phyloP scores from a whole-genome alignment of 2,113 vertebrate species.

The Ptyas mucosa region DNA sequence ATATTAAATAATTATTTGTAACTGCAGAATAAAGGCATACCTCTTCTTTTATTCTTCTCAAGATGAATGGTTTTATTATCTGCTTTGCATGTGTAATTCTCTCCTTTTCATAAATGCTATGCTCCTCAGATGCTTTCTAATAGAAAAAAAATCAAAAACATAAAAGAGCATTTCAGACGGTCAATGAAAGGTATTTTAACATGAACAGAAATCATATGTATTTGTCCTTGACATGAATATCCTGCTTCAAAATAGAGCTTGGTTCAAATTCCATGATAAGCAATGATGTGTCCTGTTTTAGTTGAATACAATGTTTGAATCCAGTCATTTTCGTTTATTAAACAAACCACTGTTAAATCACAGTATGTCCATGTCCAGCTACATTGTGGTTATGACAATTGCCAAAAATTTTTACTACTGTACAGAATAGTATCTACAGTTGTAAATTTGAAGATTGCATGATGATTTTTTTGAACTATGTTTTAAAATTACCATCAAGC shows the following conservation, averaged over 20 bases:
- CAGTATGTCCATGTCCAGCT: not conserved
- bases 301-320: not conserved
- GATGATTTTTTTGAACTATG: not conserved
- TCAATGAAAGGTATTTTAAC: not conserved
- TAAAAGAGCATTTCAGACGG: not conserved
- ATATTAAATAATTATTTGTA: not conserved
- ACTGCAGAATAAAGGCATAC: constrained; percentile 61
- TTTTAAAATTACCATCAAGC: not conserved
- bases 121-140: constrained; percentile 88
- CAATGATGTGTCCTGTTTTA: not conserved
- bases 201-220: not conserved
- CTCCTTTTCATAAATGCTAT: constrained; percentile 88
- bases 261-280: not conserved
- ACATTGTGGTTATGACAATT: not conserved
- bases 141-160: constrained; percentile 19
- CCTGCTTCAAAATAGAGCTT: not conserved
- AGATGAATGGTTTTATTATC: constrained; percentile 97
- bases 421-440: not conserved
- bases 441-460: not conserved
- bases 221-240: not conserved
- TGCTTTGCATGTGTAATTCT: constrained; percentile 92
- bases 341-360: not conserved
- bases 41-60: constrained; percentile 92
- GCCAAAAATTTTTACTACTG: not conserved
- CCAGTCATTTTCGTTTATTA: not conserved